Conservation (phyloP, 2,888 invertebrate genomes). For the Fragum sueziense region DNA sequence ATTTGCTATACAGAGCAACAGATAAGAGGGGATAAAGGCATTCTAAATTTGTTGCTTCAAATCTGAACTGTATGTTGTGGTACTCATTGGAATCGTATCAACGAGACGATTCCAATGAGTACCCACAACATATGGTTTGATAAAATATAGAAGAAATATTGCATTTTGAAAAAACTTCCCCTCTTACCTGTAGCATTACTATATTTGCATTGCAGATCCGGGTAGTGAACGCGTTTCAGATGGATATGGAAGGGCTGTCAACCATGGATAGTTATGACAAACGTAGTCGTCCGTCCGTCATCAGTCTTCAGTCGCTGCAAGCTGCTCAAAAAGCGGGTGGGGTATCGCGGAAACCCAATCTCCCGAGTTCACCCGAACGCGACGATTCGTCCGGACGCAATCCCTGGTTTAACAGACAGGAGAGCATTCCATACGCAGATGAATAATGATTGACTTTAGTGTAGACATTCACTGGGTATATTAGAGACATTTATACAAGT, state of each 20-base stretch:
- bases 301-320: constrained; percentile 80
- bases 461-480: no score
- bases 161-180: no score
- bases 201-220: constrained; percentile 92
- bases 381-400: constrained; percentile 67
- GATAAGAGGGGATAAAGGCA: no score
- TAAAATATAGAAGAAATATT: no score
- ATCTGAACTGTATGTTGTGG: no score
- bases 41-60: no score
- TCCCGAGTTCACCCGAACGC: constrained; percentile 78
- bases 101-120: no score
- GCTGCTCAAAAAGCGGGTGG: constrained; percentile 68
- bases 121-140: no score
- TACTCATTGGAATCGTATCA: no score
- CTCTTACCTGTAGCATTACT: background rate
- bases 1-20: no score
- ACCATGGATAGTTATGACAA: constrained; percentile 85
- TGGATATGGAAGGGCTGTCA: constrained; percentile 73
- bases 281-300: constrained; percentile 81
- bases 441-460: constrained; percentile 54
- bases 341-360: constrained; percentile 74
- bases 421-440: constrained; percentile 80
- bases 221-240: constrained; percentile 99
- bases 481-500: no score
- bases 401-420: constrained; percentile 75